Percentiles rank a stretch among this genome's conserved stretches.
phyloP scores from a whole-genome alignment of 2,888 invertebrate genomes.

The Girardia tigrina region DNA sequence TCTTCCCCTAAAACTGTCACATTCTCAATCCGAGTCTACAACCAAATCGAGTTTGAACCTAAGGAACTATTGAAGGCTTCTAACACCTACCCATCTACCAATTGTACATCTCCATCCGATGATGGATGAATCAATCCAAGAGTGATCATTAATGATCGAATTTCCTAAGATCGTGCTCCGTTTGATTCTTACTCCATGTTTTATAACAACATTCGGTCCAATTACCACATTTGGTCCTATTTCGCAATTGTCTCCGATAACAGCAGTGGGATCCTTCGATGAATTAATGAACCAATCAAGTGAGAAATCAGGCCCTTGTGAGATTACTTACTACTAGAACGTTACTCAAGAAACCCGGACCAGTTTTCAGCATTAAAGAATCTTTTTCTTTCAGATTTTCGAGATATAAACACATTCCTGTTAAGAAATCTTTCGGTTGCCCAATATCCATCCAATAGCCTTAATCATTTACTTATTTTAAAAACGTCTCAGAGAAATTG shows the following conservation, averaged over 20 bases:
- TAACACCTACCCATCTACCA: constrained; percentile 96
- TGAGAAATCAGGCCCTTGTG: too few species aligned
- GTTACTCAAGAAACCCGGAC: constrained; percentile 71
- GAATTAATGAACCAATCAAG: too few species aligned
- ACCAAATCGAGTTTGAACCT: too few species aligned
- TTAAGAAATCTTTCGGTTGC: constrained; percentile 92
- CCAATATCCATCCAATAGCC: constrained; percentile 99
- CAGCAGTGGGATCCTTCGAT: constrained; percentile 65
- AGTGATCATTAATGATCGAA: constrained; percentile 67
- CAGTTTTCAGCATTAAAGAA: constrained; percentile 60
- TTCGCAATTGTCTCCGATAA: constrained; percentile 77
- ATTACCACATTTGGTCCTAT: constrained; percentile 98
- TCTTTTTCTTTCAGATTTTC: constrained; percentile 66
- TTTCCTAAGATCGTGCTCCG: constrained; percentile 75
- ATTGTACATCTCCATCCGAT: constrained; percentile 88
- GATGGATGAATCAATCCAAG: constrained; percentile 89
- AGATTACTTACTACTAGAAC: constrained; percentile 56
- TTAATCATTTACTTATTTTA: too few species aligned
- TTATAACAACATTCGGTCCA: constrained; percentile 72
- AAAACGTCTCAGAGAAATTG: too few species aligned
- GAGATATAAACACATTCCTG: constrained; percentile 78
- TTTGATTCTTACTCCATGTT: constrained; percentile 91
- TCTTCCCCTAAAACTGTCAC: constrained; percentile 93
- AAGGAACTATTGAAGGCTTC: too few species aligned
- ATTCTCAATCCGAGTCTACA: constrained; percentile 92